Evolutionary conservation across 2,797 vertebrate species (phyloP).

Genomic region (Alca torda): DNA sequence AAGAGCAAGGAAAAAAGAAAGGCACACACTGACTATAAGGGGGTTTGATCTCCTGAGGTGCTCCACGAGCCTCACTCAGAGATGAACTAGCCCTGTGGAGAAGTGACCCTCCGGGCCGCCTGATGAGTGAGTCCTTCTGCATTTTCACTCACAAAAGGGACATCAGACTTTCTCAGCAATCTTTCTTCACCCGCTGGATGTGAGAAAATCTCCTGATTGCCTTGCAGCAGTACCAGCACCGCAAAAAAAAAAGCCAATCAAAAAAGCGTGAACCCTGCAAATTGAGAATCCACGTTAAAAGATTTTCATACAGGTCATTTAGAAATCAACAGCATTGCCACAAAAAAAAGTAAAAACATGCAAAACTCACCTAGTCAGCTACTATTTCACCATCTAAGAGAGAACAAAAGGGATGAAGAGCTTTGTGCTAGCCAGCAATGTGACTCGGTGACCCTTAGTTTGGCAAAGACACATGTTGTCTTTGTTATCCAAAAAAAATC

Average conservation of each 20-base stretch:
- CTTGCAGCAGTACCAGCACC: not conserved
- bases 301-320: not conserved
- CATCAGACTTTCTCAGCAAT: not conserved
- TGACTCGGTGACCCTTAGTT: not conserved
- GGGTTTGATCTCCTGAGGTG: not conserved
- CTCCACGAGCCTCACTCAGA: not conserved
- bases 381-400: not conserved
- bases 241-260: not conserved
- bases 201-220: not conserved
- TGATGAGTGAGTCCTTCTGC: not conserved
- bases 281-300: not conserved
- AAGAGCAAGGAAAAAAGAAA: slow-evolving; percentile 40
- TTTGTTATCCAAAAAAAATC: slow-evolving; percentile 4
- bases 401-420: not conserved
- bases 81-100: not conserved
- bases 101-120: not conserved
- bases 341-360: not conserved
- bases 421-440: not conserved
- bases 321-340: not conserved
- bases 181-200: not conserved
- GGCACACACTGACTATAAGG: fast-evolving
- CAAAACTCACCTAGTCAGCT: not conserved
- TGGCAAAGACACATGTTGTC: not conserved
- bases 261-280: not conserved
- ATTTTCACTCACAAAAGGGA: not conserved